These are phyloP conservation scores for Lycaon pictus DNA, from an alignment of 2,113 vertebrate genomes.

Conservation along the genomic window DNA sequence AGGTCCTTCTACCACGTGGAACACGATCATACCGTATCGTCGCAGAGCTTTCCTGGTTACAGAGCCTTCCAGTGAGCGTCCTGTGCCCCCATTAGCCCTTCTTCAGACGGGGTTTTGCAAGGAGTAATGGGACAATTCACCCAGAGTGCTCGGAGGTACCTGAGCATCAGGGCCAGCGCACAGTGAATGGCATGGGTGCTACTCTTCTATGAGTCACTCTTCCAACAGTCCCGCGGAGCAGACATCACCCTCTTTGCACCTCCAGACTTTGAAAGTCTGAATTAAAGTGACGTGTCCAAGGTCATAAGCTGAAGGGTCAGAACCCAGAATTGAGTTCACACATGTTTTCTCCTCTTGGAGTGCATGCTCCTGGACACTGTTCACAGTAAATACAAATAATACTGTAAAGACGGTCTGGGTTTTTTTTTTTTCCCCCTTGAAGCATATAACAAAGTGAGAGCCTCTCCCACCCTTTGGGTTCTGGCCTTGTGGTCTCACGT, in stretches of 20 bases:
- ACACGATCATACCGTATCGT: not conserved
- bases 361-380: not conserved
- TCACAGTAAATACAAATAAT: not conserved
- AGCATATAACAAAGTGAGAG: not conserved
- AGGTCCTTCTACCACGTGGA: not conserved
- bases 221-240: not conserved
- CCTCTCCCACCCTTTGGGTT: not conserved
- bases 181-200: rapidly evolving
- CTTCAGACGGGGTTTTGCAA: not conserved
- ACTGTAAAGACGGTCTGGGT: not conserved
- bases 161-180: not conserved
- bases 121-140: not conserved
- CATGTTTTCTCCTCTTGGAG: not conserved
- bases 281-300: not conserved
- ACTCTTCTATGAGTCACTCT: not conserved
- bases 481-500: not conserved
- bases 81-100: not conserved
- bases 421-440: not conserved
- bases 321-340: not conserved
- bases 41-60: not conserved
- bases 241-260: not conserved
- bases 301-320: not conserved
- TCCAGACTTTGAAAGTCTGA: not conserved
- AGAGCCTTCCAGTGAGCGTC: not conserved
- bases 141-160: not conserved